phyloP scores from a whole-genome alignment of 2,113 vertebrate species.

The Tinamus guttatus region DNA sequence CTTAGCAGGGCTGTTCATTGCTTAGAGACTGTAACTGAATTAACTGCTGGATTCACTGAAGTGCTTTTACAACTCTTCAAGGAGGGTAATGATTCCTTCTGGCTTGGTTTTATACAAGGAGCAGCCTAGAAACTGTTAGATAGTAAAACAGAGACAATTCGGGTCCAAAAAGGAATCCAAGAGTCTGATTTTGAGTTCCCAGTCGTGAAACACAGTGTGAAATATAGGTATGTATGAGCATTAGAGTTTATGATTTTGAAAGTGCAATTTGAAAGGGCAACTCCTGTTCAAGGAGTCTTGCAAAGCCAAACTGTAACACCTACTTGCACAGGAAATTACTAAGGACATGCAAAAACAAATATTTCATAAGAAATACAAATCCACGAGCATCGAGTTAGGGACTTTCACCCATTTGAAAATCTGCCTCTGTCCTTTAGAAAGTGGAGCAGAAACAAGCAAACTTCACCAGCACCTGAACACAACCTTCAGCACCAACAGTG shows the following conservation, averaged over 20 bases:
- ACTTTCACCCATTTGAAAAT: neutral
- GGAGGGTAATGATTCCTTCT: neutral
- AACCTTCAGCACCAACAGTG: neutral
- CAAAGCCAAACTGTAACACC: neutral
- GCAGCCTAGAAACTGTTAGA: neutral
- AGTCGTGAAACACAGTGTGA: neutral
- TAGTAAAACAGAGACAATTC: neutral
- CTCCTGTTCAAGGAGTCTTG: neutral
- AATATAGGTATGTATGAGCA: neutral
- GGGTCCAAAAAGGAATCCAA: neutral
- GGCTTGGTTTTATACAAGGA: rapidly evolving
- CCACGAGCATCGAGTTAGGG: neutral
- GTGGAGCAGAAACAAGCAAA: neutral
- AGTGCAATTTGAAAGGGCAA: neutral
- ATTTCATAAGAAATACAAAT: neutral
- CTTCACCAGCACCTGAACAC: neutral
- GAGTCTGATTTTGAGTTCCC: neutral
- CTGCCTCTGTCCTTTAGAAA: neutral
- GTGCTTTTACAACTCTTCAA: neutral
- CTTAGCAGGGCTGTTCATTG: neutral
- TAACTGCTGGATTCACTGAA: neutral
- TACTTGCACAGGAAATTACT: neutral
- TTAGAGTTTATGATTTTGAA: neutral
- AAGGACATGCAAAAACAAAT: conserved; percentile 1
- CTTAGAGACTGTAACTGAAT: neutral